Base-by-base conservation (phyloP, 2,797 vertebrate genomes). In the Trachops cirrhosus region DNA sequence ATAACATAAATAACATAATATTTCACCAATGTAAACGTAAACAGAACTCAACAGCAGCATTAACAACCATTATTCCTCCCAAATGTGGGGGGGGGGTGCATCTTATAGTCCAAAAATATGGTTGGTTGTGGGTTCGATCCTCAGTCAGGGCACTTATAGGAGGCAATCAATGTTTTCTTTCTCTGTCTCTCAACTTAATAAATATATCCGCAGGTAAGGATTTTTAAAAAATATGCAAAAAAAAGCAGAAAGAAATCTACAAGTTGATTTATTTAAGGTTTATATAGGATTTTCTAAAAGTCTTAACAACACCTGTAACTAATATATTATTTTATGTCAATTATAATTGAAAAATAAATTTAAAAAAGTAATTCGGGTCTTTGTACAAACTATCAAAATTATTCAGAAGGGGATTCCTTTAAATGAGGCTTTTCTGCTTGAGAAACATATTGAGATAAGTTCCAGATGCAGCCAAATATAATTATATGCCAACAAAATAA, bases 401-500 rank as follows among this genome's bases (percentile, higher is more conserved):
- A 93, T 64, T 90, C 52, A 93, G 37, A 80, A 94, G 34, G 1
- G 29, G 34, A 86, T 83, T 93, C 34, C 39, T 93, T 86, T 78
- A 74, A 78, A 29, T 39, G 11, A 94, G 37, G 26, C 14, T 32
- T 80, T 95, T 50, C 46, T 89, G 10, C 88, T 89, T 89, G 29
- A 14, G 21, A 39, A 93, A 48, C 70, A 15, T 24, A 75, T 3
- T 15, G 2, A 34, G 15, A 59, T 39, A 86, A 79, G 21, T 91
- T 73, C 32, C 37, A 41, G 59, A 29, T 78, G 22, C 22, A 95
- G 44, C n/a, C 68, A 80, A 78, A 94, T n/a, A 64, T 64, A 91
- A 64, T 88, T 68, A 77, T 52, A 44, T 41, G 41, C 2, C 78
- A 93, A 86, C 10, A 77, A 95, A 95, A 93, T 85, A 78, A 93